Evolutionary conservation across 1,140 invertebrate genomes (phyloP).

Genomic region (Patella vulgata): DNA sequence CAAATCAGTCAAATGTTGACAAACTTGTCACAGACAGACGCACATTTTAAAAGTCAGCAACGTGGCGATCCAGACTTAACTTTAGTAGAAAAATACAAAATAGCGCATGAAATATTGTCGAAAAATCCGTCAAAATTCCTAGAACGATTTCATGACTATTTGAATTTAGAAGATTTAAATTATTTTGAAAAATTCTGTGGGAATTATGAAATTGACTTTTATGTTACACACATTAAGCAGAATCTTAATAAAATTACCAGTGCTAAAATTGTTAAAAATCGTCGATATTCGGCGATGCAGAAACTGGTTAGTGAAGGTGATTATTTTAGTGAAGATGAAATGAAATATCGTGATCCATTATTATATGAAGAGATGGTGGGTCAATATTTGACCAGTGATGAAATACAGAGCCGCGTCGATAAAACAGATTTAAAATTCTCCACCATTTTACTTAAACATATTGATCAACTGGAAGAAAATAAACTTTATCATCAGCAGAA

Average conservation of each 20-base stretch:
- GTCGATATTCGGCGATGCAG: constrained; percentile 84
- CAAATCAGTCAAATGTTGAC: constrained; percentile 60
- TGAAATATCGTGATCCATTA: constrained; percentile 90
- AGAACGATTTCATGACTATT: constrained; percentile 78
- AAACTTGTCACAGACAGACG: constrained; percentile 52
- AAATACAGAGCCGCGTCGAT: constrained; percentile 70
- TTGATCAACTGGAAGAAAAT: constrained; percentile 73
- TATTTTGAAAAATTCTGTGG: constrained; percentile 72
- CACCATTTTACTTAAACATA: constrained; percentile 67
- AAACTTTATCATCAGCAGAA: constrained; percentile 73
- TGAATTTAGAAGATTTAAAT: constrained; percentile 75
- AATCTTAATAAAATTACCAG: constrained; percentile 37
- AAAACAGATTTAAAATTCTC: constrained; percentile 62
- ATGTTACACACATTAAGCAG: constrained; percentile 71
- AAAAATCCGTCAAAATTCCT: constrained; percentile 78
- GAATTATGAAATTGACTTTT: constrained; percentile 73
- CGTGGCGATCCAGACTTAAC: constrained; percentile 78
- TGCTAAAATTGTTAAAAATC: constrained; percentile 78
- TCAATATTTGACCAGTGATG: constrained; percentile 81
- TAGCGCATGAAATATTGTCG: constrained; percentile 75
- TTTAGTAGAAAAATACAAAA: constrained; percentile 75
- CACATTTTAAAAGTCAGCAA: constrained; percentile 81
- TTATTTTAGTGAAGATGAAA: constrained; percentile 91
- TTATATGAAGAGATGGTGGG: constrained; percentile 90
- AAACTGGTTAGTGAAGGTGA: constrained; percentile 76